Conservation (phyloP, 2,113 vertebrate species). For the Felis catus region DNA sequence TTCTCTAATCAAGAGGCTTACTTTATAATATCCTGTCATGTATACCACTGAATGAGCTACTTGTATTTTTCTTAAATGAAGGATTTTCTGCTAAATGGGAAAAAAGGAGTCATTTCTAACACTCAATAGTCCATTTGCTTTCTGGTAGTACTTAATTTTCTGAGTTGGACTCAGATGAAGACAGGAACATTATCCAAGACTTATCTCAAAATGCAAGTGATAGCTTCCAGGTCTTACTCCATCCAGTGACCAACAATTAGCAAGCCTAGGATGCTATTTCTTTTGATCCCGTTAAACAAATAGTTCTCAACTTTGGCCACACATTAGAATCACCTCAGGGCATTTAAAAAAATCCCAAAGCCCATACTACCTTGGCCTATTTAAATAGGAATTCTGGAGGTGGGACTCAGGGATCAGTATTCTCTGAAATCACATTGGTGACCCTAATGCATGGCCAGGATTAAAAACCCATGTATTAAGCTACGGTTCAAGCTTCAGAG, state of each 20-base stretch:
- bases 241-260: background rate
- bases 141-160: background rate
- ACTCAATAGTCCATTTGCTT: background rate
- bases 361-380: background rate
- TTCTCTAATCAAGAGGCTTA: background rate
- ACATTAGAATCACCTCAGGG: background rate
- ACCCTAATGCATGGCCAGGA: background rate
- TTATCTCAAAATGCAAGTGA: conserved; percentile 32
- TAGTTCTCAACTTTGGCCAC: background rate
- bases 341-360: background rate
- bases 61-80: background rate
- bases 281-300: background rate
- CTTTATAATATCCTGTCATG: background rate
- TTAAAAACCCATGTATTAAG: background rate
- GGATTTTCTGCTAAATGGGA: background rate
- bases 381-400: background rate
- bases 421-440: background rate
- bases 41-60: background rate
- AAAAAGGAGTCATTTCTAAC: background rate
- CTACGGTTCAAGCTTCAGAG: background rate
- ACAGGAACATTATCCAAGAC: background rate
- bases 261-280: conserved; percentile 15
- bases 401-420: background rate
- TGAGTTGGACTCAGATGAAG: background rate
- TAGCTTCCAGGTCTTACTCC: background rate